These are phyloP conservation scores for Tipula vernalis DNA, from an alignment of 2,888 invertebrate genomes.

Conservation along the genomic window DNA sequence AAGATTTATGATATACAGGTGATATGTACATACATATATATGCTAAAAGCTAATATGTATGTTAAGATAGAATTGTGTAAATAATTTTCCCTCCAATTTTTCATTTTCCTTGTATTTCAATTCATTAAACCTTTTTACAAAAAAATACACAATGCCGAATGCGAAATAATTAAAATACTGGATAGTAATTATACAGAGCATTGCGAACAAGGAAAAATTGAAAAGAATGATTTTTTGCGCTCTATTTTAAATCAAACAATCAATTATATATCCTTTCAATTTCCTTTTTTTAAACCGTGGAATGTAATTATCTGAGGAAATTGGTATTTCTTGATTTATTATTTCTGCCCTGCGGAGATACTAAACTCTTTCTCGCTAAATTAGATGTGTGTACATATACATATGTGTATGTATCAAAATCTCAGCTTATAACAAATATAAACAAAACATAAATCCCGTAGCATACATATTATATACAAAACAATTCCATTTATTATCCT, in stretches of 20 bases:
- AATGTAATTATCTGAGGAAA: neutral
- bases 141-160: neutral
- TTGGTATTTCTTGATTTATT: neutral
- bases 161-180: neutral
- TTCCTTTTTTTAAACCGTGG: neutral
- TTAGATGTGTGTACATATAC: neutral
- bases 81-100: neutral
- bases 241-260: neutral
- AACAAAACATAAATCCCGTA: neutral
- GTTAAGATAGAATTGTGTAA: neutral
- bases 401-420: neutral
- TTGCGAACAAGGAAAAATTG: neutral
- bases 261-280: neutral
- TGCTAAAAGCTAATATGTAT: no score
- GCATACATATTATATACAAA: neutral
- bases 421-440: neutral
- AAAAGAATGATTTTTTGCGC: neutral
- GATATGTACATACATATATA: neutral
- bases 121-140: neutral
- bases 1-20: neutral
- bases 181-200: neutral
- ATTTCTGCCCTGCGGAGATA: neutral
- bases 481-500: slow-evolving; percentile 4
- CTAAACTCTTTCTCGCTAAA: neutral
- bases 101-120: neutral